phyloP scores from a whole-genome alignment of 2,113 vertebrate species.

The Morone chrysops region DNA sequence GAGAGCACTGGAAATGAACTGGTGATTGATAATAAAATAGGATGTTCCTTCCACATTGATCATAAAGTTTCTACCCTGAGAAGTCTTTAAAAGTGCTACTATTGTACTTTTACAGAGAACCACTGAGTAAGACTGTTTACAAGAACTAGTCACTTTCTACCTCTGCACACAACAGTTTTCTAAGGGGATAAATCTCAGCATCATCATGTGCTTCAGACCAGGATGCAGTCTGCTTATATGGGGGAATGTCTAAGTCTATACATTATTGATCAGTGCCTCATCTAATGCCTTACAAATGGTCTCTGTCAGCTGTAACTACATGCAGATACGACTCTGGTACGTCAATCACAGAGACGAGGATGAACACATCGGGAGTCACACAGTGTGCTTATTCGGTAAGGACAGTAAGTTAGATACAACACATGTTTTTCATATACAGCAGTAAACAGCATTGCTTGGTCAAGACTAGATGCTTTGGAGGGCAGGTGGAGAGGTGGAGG shows the following conservation, averaged over 20 bases:
- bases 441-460: slow-evolving; percentile 64
- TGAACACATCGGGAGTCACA: slow-evolving; percentile 36
- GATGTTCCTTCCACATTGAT: neutral
- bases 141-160: slow-evolving; percentile 38
- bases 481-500: neutral
- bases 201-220: slow-evolving; percentile 49
- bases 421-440: slow-evolving; percentile 43
- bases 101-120: neutral
- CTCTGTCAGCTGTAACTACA: slow-evolving; percentile 52
- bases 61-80: neutral
- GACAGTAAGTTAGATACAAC: slow-evolving; percentile 45
- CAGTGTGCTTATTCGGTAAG: slow-evolving; percentile 67
- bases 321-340: slow-evolving; percentile 43
- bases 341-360: slow-evolving; percentile 47
- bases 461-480: slow-evolving; percentile 51
- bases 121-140: no score
- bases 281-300: slow-evolving; percentile 30
- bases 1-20: neutral
- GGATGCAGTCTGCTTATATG: slow-evolving; percentile 44
- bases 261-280: slow-evolving; percentile 25
- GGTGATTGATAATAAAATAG: neutral
- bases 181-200: slow-evolving; percentile 22
- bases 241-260: slow-evolving; percentile 55
- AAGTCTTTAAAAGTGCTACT: neutral
- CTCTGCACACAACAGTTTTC: slow-evolving; percentile 21